phyloP scores from a whole-genome alignment of 2,888 invertebrate genomes.

The Pogonocherus hispidulus region DNA sequence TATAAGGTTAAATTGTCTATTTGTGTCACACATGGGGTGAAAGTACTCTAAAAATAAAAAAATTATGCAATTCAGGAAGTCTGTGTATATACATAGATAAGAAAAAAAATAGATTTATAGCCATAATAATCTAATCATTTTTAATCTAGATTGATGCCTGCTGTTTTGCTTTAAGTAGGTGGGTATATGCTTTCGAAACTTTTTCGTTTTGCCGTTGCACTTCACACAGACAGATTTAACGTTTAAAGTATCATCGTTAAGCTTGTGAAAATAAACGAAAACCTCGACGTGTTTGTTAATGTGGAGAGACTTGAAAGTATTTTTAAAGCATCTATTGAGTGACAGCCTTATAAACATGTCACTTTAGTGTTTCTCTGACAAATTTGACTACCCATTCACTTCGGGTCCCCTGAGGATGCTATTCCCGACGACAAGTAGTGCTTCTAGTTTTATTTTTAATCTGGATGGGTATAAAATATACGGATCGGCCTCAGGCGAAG shows the following conservation, averaged over 20 bases:
- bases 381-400: constrained; percentile 4
- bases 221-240: not conserved
- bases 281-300: constrained; percentile 5
- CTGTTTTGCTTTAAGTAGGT: not conserved
- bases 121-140: not conserved
- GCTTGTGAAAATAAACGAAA: constrained; percentile 4
- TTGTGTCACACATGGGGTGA: not conserved
- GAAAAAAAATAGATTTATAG: not conserved
- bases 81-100: not conserved
- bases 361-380: constrained; percentile 5
- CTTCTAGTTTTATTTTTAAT: not conserved
- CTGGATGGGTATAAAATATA: constrained; percentile 2
- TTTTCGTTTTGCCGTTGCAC: not conserved
- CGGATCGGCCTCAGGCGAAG: not conserved
- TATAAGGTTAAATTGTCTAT: too few relatives aligned
- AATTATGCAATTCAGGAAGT: not conserved
- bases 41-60: not conserved
- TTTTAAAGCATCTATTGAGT: constrained; percentile 5
- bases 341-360: constrained; percentile 4
- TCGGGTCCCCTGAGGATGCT: not conserved
- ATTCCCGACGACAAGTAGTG: not conserved
- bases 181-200: not conserved
- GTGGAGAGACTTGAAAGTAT: constrained; percentile 1
- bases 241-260: constrained; percentile 1
- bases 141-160: not conserved